Conservation (phyloP, 2,888 invertebrate species). For the Pollenia amentaria region DNA sequence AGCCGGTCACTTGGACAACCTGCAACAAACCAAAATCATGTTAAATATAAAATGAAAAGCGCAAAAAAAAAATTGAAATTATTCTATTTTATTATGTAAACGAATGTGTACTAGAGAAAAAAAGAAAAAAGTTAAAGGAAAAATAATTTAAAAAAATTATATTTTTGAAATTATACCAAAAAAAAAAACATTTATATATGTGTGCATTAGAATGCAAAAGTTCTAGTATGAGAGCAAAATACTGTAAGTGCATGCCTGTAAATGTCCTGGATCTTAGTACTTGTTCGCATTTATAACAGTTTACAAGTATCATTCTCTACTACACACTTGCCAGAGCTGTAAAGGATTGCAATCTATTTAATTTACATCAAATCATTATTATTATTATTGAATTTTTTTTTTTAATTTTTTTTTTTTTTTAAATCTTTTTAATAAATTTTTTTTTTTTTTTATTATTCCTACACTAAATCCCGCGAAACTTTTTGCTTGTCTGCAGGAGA, state of each 20-base stretch:
- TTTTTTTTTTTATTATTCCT: too few relatives aligned
- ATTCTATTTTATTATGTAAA: slow-evolving; percentile 20
- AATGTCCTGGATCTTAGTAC: not conserved
- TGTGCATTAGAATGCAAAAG: not conserved
- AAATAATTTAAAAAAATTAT: slow-evolving; percentile 20
- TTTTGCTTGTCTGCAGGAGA: too few relatives aligned
- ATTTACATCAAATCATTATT: too few relatives aligned
- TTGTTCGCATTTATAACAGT: not conserved
- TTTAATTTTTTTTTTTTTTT: too few relatives aligned
- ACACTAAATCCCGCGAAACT: too few relatives aligned
- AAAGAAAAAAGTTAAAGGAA: not conserved
- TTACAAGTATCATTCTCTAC: not conserved
- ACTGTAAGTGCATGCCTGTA: not conserved
- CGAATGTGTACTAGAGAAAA: not conserved
- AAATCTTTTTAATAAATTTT: too few relatives aligned
- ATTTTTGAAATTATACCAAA: not conserved
- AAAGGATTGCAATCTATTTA: too few relatives aligned
- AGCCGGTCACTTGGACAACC: not conserved
- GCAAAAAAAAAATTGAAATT: not conserved
- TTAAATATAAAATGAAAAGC: not conserved
- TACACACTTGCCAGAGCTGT: too few relatives aligned
- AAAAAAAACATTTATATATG: too few relatives aligned
- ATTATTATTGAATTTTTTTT: too few relatives aligned
- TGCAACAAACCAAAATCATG: not conserved
- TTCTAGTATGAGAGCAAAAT: not conserved